A percentile compares a stretch with the other conserved stretches of the same genome.
These are phyloP conservation scores for Drymodes brunneopygia DNA, from an alignment of 2,113 vertebrate genomes.

Conservation along the genomic window DNA sequence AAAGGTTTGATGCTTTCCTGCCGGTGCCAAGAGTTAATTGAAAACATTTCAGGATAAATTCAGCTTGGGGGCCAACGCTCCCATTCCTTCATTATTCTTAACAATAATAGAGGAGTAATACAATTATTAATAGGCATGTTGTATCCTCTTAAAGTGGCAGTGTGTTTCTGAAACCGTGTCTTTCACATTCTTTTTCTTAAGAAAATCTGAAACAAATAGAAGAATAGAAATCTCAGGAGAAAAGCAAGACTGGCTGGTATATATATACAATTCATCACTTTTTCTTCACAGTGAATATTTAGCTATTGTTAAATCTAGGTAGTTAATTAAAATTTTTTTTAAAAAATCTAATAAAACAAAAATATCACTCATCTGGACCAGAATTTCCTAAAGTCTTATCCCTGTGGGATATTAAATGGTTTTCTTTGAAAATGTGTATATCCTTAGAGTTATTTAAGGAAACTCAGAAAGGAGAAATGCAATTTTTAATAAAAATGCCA, in stretches of 20 bases:
- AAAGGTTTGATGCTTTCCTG: slow-evolving; percentile 87
- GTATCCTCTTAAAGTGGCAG: slow-evolving; percentile 73
- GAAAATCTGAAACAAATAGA: slow-evolving; percentile 65
- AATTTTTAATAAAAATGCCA: background rate
- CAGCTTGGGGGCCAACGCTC: slow-evolving; percentile 72
- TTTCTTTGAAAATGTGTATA: background rate
- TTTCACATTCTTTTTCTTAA: slow-evolving; percentile 59
- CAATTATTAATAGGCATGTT: slow-evolving; percentile 80
- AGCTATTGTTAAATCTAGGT: background rate
- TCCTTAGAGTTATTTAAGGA: background rate
- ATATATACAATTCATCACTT: slow-evolving; percentile 33
- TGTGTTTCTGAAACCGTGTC: slow-evolving; percentile 65
- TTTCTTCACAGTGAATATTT: background rate
- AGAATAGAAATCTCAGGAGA: slow-evolving; percentile 54
- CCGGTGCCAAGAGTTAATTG: slow-evolving; percentile 86
- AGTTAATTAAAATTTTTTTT: background rate
- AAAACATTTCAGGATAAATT: slow-evolving; percentile 89
- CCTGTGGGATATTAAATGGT: background rate
- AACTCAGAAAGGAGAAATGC: background rate
- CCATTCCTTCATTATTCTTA: slow-evolving; percentile 83
- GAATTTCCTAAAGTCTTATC: background rate
- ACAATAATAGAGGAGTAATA: slow-evolving; percentile 85
- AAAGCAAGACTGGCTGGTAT: slow-evolving; percentile 56
- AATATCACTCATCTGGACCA: background rate
- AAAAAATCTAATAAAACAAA: background rate